Base-by-base conservation (phyloP, 2,888 invertebrate genomes). In the Clepsis dumicolana region DNA sequence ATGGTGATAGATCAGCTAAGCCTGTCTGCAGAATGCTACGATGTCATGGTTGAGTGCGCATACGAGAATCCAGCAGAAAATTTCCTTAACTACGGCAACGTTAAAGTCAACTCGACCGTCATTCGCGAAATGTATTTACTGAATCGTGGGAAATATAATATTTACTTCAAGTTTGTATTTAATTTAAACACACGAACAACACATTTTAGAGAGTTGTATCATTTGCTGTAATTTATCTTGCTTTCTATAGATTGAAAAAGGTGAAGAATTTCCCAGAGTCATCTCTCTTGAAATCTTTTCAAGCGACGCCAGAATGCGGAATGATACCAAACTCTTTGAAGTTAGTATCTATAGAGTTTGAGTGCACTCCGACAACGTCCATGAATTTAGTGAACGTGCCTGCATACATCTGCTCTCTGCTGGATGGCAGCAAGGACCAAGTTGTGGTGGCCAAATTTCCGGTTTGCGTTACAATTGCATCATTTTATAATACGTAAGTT, bases 11-110 rank as follows among this genome's bases (percentile, higher is more conserved):
- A 94, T 16, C 80, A 77, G 3, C 74, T 95, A 27, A 77, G 72
- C 52, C 73, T 95, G 16, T 91, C 90, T 0, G 95, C 94, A 0
- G 95, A 96, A 83, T 94, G 94, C 60, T 94, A 95, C 64, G 94
- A 95, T 74, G 94, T 95, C 4, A 86, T 88, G 77, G 85, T 96
- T 7, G 94, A 95, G 75, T 89, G 94, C 65, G 88, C 90, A 14
- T 83, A 88, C 66, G 94, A 94, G 56, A 89, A 91, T 74, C 87
- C 90, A 0, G 73, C 73, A 35, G 90, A 91, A 72, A 88, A 81
- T 54, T 88, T 79, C 68, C 87, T 96, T 16, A 89, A 95, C 74
- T 94, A 95, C 70, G 95, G 95, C 60, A 93, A 92, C 64, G 91
- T 95, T 1, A 95, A 94, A 88, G 95, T 95, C 2, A 94, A 94